Conservation (phyloP, 1,140 invertebrate genomes). For the Drosophila aff. region DNA sequence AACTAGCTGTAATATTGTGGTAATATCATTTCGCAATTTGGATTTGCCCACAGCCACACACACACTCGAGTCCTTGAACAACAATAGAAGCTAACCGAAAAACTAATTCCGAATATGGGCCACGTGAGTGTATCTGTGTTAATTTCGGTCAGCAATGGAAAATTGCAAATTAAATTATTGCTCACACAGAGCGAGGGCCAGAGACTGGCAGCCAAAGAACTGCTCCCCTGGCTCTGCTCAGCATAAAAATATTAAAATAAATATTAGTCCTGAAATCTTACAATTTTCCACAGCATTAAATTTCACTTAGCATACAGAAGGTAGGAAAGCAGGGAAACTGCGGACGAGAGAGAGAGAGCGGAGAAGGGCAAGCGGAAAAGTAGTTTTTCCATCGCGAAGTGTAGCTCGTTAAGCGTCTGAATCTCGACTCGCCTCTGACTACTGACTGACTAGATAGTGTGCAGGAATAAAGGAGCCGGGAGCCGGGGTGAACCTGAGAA, state of each 20-base stretch:
- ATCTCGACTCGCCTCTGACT: slow-evolving; percentile 35
- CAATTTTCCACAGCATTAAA: slow-evolving; percentile 76
- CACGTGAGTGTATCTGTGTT: slow-evolving; percentile 4
- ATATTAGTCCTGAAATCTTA: slow-evolving; percentile 68
- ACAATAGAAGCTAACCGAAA: slow-evolving; percentile 47
- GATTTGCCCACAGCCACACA: slow-evolving; percentile 47
- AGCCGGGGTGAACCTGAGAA: background rate
- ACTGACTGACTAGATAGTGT: slow-evolving; percentile 39
- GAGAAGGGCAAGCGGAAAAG: slow-evolving; percentile 19
- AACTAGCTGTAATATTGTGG: slow-evolving; percentile 68
- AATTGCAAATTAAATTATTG: slow-evolving; percentile 68
- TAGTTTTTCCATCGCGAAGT: slow-evolving; percentile 42
- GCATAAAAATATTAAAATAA: slow-evolving; percentile 63
- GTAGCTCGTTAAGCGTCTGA: slow-evolving; percentile 64
- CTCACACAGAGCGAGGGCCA: slow-evolving; percentile 13
- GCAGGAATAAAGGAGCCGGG: background rate
- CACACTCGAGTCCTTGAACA: slow-evolving; percentile 18
- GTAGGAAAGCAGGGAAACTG: slow-evolving; percentile 8
- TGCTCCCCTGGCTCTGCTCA: background rate
- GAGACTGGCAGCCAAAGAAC: background rate
- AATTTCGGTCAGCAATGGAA: slow-evolving; percentile 50
- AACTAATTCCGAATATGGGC: slow-evolving; percentile 55
- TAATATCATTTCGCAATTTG: slow-evolving; percentile 74
- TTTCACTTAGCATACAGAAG: slow-evolving; percentile 70
- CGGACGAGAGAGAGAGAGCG: background rate